phyloP scores from a whole-genome alignment of 2,888 invertebrate species.

The Dexiosoma caninum region DNA sequence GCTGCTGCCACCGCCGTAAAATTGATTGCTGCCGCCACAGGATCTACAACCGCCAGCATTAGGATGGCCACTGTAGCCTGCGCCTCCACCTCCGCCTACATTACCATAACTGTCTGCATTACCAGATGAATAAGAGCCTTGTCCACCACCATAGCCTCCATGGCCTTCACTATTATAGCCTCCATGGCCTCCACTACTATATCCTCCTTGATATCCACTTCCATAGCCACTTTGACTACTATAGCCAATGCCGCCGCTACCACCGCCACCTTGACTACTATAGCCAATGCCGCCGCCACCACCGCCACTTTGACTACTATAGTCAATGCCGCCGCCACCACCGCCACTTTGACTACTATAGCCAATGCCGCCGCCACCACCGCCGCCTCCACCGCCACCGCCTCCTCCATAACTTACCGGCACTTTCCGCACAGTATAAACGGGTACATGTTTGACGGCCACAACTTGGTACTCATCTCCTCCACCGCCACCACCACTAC shows the following conservation, averaged over 20 bases:
- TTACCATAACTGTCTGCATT: conserved; percentile 35
- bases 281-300: conserved; percentile 33
- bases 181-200: conserved; percentile 30
- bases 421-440: conserved; percentile 52
- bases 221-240: conserved; percentile 48
- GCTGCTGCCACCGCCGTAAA: conserved; percentile 11
- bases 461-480: conserved; percentile 50
- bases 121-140: conserved; percentile 32
- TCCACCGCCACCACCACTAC: conserved; percentile 53
- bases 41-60: conserved; percentile 40
- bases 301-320: background rate
- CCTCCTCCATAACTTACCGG: conserved; percentile 40
- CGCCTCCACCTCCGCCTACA: conserved; percentile 18
- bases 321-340: conserved; percentile 29
- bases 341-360: conserved; percentile 15
- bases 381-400: conserved; percentile 12
- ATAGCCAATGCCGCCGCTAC: conserved; percentile 21
- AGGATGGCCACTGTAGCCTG: conserved; percentile 14
- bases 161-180: conserved; percentile 40
- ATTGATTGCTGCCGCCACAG: conserved; percentile 43
- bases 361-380: conserved; percentile 42
- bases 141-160: conserved; percentile 38
- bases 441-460: conserved; percentile 56
- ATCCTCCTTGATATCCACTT: conserved; percentile 26
- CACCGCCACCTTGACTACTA: conserved; percentile 32